Percentiles rank a stretch among this genome's conserved stretches.
These are phyloP conservation scores for Rhodeus uyekii DNA, from an alignment of 2,797 vertebrate genomes.

Conservation along the genomic window DNA sequence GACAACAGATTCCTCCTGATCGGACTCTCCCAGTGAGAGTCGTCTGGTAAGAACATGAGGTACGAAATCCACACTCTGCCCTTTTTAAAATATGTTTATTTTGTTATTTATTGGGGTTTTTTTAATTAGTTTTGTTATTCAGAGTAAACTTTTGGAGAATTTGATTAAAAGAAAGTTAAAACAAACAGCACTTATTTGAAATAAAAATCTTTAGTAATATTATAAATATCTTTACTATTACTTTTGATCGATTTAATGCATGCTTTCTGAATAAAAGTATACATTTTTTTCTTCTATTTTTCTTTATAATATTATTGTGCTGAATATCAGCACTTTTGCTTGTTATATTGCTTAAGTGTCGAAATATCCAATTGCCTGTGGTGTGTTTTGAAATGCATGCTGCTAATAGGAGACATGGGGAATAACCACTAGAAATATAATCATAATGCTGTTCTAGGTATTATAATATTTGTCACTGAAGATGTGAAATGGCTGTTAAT, in stretches of 20 bases:
- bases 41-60: no score
- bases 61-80: no score
- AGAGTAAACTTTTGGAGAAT: no score
- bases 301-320: not conserved
- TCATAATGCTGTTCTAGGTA: constrained; percentile 10
- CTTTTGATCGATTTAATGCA: not conserved
- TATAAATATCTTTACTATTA: not conserved
- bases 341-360: constrained; percentile 3
- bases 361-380: not conserved
- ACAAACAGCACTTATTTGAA: no score
- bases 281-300: not conserved
- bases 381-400: constrained; percentile 13
- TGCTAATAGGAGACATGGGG: not conserved
- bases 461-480: constrained; percentile 11
- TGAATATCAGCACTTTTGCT: not conserved
- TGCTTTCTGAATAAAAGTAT: not conserved
- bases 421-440: constrained; percentile 29
- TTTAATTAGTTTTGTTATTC: no score
- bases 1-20: no score
- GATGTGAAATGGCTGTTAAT: constrained; percentile 8
- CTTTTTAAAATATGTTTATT: no score
- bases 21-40: no score
- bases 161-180: no score
- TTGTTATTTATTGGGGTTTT: no score
- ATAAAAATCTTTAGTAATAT: not conserved